Evolutionary conservation across 2,797 vertebrate species (phyloP).

Genomic region (Ceyx erithaca): DNA sequence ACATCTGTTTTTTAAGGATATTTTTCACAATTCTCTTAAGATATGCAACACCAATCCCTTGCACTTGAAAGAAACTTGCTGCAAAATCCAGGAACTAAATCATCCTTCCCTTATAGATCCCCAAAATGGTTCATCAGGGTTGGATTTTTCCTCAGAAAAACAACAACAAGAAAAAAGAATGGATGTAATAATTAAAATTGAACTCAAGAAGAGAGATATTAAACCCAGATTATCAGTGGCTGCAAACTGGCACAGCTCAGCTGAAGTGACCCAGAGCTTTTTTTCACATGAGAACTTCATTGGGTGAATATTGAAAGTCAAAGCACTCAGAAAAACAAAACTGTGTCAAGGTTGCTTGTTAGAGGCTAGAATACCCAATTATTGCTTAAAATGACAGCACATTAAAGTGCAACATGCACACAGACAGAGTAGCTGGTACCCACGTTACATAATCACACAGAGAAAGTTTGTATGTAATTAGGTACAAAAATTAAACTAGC

Average conservation of each 20-base stretch:
- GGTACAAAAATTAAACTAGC: not conserved
- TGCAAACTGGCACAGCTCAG: not conserved
- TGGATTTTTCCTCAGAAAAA: not conserved
- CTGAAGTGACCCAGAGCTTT: not conserved
- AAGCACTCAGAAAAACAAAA: not conserved
- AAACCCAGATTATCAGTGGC: not conserved
- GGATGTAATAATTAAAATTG: not conserved
- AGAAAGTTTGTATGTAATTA: not conserved
- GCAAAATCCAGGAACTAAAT: not conserved
- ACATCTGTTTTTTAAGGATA: not conserved
- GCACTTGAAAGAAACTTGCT: not conserved
- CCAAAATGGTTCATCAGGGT: not conserved
- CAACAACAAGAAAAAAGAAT: not conserved
- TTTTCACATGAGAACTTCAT: rapidly evolving
- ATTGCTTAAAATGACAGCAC: rapidly evolving
- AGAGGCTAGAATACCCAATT: rapidly evolving
- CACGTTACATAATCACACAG: not conserved
- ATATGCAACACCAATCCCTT: not conserved
- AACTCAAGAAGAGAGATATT: not conserved
- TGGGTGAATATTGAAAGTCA: not conserved
- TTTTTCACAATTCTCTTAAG: not conserved
- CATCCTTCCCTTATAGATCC: not conserved
- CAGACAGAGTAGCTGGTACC: not conserved
- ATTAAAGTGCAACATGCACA: not conserved
- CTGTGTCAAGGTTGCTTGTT: not conserved